A percentile compares a stretch with the other conserved stretches of the same genome.
These are phyloP conservation scores for Lissonota sp. DNA, from an alignment of 2,888 invertebrate genomes.

Conservation along the genomic window DNA sequence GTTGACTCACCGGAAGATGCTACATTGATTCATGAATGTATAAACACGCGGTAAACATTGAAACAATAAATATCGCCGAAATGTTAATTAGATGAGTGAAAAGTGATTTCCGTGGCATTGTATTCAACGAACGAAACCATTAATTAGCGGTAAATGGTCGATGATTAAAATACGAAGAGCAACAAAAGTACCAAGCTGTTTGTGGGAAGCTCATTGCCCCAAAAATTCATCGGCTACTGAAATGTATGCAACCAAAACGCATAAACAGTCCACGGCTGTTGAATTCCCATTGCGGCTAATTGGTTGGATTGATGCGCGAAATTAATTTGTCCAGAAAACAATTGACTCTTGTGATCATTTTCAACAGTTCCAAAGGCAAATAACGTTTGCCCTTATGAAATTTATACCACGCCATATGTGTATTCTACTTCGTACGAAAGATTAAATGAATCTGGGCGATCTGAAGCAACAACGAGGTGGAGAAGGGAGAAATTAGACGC, in stretches of 20 bases:
- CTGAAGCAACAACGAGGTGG: conserved; percentile 1
- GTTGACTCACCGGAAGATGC: conserved; percentile 25
- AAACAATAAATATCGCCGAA: conserved; percentile 39
- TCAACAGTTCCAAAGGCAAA: background rate
- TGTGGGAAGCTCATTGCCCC: background rate
- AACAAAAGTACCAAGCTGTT: conserved; percentile 17
- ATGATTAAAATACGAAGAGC: conserved; percentile 39
- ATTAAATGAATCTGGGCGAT: conserved; percentile 1
- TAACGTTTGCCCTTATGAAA: background rate
- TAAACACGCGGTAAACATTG: conserved; percentile 14
- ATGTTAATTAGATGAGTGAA: conserved; percentile 51
- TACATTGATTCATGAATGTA: background rate
- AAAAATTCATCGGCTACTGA: no score
- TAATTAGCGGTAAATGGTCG: conserved; percentile 34
- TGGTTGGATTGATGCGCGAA: background rate
- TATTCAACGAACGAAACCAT: conserved; percentile 23
- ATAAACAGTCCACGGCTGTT: background rate
- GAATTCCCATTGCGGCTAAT: background rate
- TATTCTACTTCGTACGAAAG: background rate
- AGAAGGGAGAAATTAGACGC: conserved; percentile 50
- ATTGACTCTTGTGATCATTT: background rate
- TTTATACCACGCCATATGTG: background rate
- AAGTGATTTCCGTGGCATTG: conserved; percentile 37
- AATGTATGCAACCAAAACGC: no score
- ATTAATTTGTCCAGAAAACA: conserved; percentile 1